These are phyloP conservation scores for Coluber constrictor DNA, from an alignment of 2,797 vertebrate species.

Conservation along the genomic window DNA sequence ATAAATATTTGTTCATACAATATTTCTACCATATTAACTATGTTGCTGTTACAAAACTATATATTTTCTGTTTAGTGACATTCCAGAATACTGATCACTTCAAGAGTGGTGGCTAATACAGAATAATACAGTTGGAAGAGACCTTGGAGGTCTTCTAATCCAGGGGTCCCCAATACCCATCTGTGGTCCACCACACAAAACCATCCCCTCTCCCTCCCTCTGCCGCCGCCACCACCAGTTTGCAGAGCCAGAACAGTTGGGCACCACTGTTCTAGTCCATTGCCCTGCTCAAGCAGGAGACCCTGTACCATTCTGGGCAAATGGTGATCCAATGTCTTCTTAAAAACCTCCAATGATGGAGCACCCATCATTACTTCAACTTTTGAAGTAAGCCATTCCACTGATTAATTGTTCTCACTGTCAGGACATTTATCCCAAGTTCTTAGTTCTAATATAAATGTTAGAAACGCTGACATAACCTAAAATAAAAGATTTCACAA, in stretches of 20 bases:
- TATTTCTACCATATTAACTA: constrained; percentile 30
- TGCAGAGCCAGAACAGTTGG: too few relatives aligned
- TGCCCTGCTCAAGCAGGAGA: too few relatives aligned
- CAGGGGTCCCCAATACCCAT: too few relatives aligned
- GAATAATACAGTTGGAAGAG: too few relatives aligned
- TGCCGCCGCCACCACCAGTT: too few relatives aligned
- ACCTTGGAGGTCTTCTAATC: too few relatives aligned
- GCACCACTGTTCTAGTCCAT: too few relatives aligned
- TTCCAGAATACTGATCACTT: not conserved
- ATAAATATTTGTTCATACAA: constrained; percentile 42
- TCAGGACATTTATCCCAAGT: not conserved
- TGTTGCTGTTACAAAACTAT: constrained; percentile 30
- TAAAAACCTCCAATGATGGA: not conserved
- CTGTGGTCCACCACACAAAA: too few relatives aligned
- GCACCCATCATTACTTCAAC: not conserved
- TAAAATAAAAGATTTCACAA: constrained; percentile 50
- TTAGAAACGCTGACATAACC: constrained; percentile 53
- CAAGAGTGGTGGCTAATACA: not conserved
- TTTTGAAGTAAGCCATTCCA: not conserved
- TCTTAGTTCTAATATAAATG: constrained; percentile 33
- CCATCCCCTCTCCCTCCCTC: too few relatives aligned
- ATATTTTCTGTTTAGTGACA: accelerated
- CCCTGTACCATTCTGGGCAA: not conserved
- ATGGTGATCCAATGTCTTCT: not conserved
- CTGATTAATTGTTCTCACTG: not conserved